These are phyloP conservation scores for Cepaea nemoralis DNA, from an alignment of 1,140 invertebrate species.

Conservation along the genomic window DNA sequence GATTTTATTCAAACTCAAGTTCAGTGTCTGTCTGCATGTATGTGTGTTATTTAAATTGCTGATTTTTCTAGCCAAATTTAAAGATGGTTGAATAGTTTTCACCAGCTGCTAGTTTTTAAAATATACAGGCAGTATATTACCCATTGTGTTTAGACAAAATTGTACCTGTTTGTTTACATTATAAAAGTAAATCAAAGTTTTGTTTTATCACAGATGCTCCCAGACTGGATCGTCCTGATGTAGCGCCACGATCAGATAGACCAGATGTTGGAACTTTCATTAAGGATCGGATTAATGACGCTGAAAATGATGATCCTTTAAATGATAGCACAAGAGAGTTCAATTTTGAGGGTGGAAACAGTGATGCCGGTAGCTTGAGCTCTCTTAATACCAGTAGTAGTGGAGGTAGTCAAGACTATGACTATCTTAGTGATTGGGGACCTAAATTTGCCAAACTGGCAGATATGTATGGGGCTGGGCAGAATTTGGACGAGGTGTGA, in stretches of 20 bases:
- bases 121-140: too few relatives aligned
- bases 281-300: conserved; percentile 93
- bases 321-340: conserved; percentile 97
- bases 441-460: conserved; percentile 96
- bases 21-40: too few relatives aligned
- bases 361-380: conserved; percentile 91
- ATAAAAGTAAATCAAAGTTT: too few relatives aligned
- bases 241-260: conserved; percentile 71
- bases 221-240: conserved; percentile 33
- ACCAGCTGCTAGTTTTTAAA: too few relatives aligned
- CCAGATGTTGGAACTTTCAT: conserved; percentile 97
- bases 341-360: conserved; percentile 96
- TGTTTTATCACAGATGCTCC: conserved; percentile 47
- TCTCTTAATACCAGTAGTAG: conserved; percentile 89
- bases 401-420: conserved; percentile 97
- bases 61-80: too few relatives aligned
- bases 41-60: too few relatives aligned
- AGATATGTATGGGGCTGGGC: conserved; percentile 87
- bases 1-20: too few relatives aligned
- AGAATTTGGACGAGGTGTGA: conserved; percentile 43
- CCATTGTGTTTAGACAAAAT: too few relatives aligned
- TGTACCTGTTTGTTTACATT: too few relatives aligned
- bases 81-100: too few relatives aligned
- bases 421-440: conserved; percentile 96
- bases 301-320: conserved; percentile 94